Evolutionary conservation across 2,888 invertebrate species (phyloP).

Genomic region (Pandemis corylana): DNA sequence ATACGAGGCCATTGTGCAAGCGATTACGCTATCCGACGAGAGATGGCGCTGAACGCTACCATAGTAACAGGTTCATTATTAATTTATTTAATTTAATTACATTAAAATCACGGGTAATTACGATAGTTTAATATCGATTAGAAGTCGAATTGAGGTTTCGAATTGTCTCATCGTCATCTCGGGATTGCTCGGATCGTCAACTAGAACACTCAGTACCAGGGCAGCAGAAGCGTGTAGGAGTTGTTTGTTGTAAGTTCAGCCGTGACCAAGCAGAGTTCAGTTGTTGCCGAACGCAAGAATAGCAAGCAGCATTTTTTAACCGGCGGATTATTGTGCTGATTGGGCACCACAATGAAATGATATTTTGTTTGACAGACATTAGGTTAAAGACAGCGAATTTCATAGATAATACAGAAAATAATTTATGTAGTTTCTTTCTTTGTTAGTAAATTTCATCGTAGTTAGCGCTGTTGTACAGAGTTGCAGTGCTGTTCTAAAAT

Average conservation of each 20-base stretch:
- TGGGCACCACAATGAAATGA: neutral
- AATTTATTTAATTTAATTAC: conserved; percentile 41
- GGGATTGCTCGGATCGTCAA: conserved; percentile 79
- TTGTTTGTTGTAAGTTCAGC: conserved; percentile 37
- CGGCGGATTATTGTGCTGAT: neutral
- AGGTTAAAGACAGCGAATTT: neutral
- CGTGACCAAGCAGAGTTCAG: conserved; percentile 16
- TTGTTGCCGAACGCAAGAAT: conserved; percentile 7
- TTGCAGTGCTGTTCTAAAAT: neutral
- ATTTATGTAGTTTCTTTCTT: neutral
- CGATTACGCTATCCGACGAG: conserved; percentile 63
- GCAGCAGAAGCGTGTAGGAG: conserved; percentile 60
- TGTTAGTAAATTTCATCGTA: neutral
- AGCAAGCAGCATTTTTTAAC: conserved; percentile 13
- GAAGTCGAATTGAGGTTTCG: conserved; percentile 25
- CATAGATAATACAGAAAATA: neutral
- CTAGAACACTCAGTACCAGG: conserved; percentile 82
- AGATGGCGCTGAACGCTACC: conserved; percentile 68
- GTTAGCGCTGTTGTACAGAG: neutral
- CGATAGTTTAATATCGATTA: conserved; percentile 29
- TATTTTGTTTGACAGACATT: neutral
- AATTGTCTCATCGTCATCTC: conserved; percentile 60
- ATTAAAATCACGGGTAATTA: conserved; percentile 48
- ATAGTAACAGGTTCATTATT: conserved; percentile 42
- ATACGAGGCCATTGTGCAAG: neutral